These are phyloP conservation scores for Microtus pennsylvanicus DNA, from an alignment of 2,113 vertebrate species.

Conservation along the genomic window DNA sequence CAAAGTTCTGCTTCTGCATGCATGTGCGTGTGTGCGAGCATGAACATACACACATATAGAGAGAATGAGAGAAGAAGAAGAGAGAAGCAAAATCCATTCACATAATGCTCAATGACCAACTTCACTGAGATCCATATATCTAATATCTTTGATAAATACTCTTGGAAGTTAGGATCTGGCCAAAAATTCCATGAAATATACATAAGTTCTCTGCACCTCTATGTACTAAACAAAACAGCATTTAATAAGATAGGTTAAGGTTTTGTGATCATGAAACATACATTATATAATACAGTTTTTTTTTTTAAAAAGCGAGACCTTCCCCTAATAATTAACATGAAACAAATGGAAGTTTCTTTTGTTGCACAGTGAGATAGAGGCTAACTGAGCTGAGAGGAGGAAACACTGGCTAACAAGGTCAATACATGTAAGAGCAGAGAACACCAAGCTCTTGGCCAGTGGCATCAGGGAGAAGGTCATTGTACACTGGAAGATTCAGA, in stretches of 20 bases:
- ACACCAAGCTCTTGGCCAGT: neutral
- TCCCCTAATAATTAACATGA: neutral
- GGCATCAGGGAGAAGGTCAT: no score
- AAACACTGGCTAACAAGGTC: neutral
- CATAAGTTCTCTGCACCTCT: neutral
- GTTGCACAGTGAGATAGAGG: neutral
- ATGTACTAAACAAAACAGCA: neutral
- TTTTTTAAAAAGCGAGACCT: neutral
- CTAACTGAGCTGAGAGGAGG: neutral
- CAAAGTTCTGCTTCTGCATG: neutral
- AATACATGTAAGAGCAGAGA: neutral
- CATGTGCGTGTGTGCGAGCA: neutral
- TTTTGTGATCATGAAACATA: neutral
- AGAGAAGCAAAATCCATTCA: neutral
- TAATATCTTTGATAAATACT: neutral
- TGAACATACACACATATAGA: no score
- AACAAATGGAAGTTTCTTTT: neutral
- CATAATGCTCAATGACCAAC: neutral
- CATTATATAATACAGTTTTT: neutral
- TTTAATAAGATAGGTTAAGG: neutral
- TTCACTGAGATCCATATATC: neutral
- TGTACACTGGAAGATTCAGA: neutral
- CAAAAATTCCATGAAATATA: neutral
- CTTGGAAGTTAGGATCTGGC: neutral
- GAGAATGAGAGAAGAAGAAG: accelerated